phyloP scores from a whole-genome alignment of 2,888 invertebrate species.

The Ashinkailepas kermadecensis region DNA sequence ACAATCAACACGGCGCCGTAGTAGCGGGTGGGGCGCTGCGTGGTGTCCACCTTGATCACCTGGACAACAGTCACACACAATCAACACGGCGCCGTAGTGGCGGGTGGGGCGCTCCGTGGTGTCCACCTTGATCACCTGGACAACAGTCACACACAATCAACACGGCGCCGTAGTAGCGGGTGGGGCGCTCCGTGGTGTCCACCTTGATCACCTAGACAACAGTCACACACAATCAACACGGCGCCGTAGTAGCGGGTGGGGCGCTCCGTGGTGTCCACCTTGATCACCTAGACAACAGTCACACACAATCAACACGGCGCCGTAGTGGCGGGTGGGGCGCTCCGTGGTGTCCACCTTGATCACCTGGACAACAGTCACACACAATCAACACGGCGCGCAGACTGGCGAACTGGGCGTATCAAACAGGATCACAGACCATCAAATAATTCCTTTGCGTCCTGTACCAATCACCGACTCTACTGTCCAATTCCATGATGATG shows the following conservation, averaged over 20 bases:
- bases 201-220: not conserved
- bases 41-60: not conserved
- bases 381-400: no score
- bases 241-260: not conserved
- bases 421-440: no score
- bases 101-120: not conserved
- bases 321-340: constrained; percentile 6
- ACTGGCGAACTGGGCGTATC: no score
- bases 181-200: not conserved
- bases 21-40: not conserved
- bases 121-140: constrained; percentile 4
- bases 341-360: not conserved
- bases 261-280: not conserved
- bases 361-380: not conserved
- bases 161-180: not conserved
- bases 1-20: no score
- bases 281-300: not conserved
- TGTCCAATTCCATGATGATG: no score
- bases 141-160: not conserved
- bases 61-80: not conserved
- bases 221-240: not conserved
- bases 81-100: not conserved
- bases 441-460: no score
- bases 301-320: no score
- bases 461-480: no score